These are phyloP conservation scores for Tipula unca DNA, from an alignment of 2,888 invertebrate genomes.

Conservation along the genomic window DNA sequence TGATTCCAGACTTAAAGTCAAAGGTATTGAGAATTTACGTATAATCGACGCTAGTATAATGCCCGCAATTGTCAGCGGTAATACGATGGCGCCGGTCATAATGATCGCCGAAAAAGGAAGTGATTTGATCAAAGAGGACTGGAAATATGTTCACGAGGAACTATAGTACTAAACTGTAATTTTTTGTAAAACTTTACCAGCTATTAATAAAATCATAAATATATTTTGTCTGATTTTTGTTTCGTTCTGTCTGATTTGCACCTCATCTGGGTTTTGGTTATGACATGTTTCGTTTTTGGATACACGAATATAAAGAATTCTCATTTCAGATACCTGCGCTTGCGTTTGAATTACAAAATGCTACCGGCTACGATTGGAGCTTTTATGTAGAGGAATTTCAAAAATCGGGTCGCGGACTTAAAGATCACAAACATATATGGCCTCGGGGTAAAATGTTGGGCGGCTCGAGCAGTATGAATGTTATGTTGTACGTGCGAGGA, in stretches of 20 bases:
- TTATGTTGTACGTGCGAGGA: constrained; percentile 56
- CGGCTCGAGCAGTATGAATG: constrained; percentile 43
- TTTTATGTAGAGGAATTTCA: constrained; percentile 32
- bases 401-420: constrained; percentile 29
- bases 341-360: not conserved
- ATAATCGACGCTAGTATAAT: constrained; percentile 58
- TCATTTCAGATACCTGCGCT: constrained; percentile 24
- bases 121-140: constrained; percentile 52
- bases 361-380: constrained; percentile 29
- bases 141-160: constrained; percentile 27
- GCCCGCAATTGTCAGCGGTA: constrained; percentile 54
- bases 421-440: constrained; percentile 30
- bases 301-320: constrained; percentile 25
- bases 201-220: not conserved
- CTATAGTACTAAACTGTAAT: not conserved
- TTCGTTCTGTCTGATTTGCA: not conserved
- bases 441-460: constrained; percentile 20
- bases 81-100: constrained; percentile 52
- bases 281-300: no score
- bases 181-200: not conserved
- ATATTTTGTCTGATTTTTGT: not conserved
- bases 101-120: constrained; percentile 61
- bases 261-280: not conserved
- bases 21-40: constrained; percentile 46
- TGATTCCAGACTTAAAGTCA: constrained; percentile 44